phyloP scores from a whole-genome alignment of 2,113 vertebrate genomes.

The Phoxinus phoxinus region DNA sequence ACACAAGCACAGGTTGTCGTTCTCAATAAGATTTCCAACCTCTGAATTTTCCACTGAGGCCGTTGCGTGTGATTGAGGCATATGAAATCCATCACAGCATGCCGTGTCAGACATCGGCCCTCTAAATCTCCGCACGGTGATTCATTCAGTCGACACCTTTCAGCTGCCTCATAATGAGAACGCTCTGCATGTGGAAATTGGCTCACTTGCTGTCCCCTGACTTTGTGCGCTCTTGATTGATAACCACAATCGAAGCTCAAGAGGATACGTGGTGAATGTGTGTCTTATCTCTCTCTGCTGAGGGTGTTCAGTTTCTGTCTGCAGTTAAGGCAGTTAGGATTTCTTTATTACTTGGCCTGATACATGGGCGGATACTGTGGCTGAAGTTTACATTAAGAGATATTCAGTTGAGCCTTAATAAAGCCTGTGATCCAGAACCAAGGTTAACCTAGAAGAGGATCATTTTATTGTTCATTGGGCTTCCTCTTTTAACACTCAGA shows the following conservation, averaged over 20 bases:
- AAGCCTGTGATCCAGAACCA: not conserved
- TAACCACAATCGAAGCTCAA: constrained; percentile 55
- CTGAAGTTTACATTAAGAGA: constrained; percentile 4
- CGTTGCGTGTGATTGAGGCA: constrained; percentile 49
- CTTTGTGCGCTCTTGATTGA: constrained; percentile 54
- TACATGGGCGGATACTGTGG: not conserved
- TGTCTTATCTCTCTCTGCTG: constrained; percentile 44
- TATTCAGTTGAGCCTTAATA: not conserved
- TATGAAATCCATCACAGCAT: constrained; percentile 55
- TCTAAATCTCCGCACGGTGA: constrained; percentile 49
- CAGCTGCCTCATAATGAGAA: constrained; percentile 56
- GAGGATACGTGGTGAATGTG: constrained; percentile 35
- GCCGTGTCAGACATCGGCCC: constrained; percentile 53
- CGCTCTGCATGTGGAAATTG: constrained; percentile 50
- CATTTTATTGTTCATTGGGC: not conserved
- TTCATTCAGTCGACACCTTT: constrained; percentile 54
- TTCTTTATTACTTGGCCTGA: constrained; percentile 31
- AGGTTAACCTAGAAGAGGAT: not conserved
- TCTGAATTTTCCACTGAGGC: constrained; percentile 14
- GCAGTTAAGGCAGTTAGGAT: not conserved
- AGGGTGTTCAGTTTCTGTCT: constrained; percentile 25
- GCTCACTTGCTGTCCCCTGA: constrained; percentile 50
- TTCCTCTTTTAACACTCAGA: not conserved
- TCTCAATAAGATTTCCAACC: constrained; percentile 5
- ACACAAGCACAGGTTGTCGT: not conserved